Conservation (phyloP, 2,888 invertebrate species). For the Drosophila suboccidentalis region DNA sequence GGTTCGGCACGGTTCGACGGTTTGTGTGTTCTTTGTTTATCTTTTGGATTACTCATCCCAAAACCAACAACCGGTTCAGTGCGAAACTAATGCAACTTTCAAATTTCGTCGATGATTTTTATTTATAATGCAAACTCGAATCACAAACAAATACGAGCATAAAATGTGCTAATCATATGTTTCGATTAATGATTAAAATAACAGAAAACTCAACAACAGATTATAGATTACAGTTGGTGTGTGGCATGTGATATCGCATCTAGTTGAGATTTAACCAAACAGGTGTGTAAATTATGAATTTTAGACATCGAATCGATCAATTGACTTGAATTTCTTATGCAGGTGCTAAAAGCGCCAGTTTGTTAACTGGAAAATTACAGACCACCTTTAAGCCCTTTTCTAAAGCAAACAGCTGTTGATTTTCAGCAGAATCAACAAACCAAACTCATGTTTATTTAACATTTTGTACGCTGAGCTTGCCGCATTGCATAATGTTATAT, state of each 20-base stretch:
- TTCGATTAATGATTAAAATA: conserved; percentile 6
- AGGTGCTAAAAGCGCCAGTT: conserved; percentile 40
- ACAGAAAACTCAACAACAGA: conserved; percentile 6
- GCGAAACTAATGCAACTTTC: conserved; percentile 50
- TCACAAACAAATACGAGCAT: not conserved
- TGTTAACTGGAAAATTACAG: conserved; percentile 28
- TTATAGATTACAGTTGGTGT: conserved; percentile 13
- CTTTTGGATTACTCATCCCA: conserved; percentile 66
- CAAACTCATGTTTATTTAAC: not conserved
- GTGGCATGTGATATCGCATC: conserved; percentile 59
- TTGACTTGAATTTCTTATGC: conserved; percentile 18
- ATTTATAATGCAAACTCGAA: conserved; percentile 7
- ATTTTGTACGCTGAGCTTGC: not conserved
- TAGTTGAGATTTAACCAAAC: conserved; percentile 24
- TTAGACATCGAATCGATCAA: conserved; percentile 23
- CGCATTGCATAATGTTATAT: conserved; percentile 3
- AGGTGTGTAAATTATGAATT: conserved; percentile 46
- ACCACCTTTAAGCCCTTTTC: not conserved
- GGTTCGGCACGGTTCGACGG: conserved; percentile 31
- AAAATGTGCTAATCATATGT: conserved; percentile 46
- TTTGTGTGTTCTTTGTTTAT: conserved; percentile 51
- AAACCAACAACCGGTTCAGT: conserved; percentile 39
- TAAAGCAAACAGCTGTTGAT: conserved; percentile 12
- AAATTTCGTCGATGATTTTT: conserved; percentile 2
- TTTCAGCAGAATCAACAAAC: conserved; percentile 4